A percentile compares a stretch with the other conserved stretches of the same genome.
Evolutionary conservation across 2,797 vertebrate genomes (phyloP).

Genomic region (Anisognathus igniventris): DNA sequence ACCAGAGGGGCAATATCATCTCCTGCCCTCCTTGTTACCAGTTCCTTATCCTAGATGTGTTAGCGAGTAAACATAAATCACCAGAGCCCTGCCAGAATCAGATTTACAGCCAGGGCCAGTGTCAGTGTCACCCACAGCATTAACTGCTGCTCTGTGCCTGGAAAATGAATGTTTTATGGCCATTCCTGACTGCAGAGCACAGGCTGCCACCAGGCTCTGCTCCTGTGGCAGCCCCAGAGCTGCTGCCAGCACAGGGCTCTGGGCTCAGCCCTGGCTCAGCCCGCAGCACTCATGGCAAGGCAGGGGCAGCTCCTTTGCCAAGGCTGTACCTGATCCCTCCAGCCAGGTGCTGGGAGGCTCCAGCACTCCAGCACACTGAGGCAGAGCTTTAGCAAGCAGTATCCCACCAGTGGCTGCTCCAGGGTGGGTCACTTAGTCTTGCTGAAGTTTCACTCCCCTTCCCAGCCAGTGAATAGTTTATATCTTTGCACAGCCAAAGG

Average conservation of each 20-base stretch:
- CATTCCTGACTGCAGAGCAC: neutral
- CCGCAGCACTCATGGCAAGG: fast-evolving
- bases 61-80: neutral
- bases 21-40: neutral
- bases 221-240: neutral
- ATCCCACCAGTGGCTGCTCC: neutral
- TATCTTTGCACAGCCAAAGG: neutral
- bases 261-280: neutral
- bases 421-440: neutral
- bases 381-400: neutral
- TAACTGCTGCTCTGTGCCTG: neutral
- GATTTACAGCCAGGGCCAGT: neutral
- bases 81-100: neutral
- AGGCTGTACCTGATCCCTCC: neutral
- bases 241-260: neutral
- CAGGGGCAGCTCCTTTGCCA: neutral
- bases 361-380: neutral
- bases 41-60: neutral
- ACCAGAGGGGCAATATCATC: neutral
- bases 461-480: neutral
- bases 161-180: neutral
- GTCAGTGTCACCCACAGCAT: neutral
- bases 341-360: neutral
- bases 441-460: neutral
- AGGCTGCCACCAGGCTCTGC: neutral